Percentiles rank a stretch among this genome's conserved stretches.
phyloP scores from a whole-genome alignment of 2,113 vertebrate genomes.

The Chascanopsetta lugubris region DNA sequence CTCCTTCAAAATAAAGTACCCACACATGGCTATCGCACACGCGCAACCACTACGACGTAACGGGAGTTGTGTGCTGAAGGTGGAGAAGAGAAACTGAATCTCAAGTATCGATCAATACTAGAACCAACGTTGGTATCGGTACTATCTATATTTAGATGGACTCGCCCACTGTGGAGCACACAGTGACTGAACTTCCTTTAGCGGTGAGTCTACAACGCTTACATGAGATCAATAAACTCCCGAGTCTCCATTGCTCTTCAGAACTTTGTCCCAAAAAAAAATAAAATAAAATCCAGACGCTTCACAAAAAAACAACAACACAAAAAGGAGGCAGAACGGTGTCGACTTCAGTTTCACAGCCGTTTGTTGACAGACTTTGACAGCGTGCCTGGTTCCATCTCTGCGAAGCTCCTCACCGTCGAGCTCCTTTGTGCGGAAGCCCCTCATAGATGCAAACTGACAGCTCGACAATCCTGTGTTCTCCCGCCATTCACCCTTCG shows the following conservation, averaged over 20 bases:
- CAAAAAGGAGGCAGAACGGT: slow-evolving; percentile 10
- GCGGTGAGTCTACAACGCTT: not conserved
- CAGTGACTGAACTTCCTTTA: slow-evolving; percentile 13
- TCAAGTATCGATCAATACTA: too few relatives aligned
- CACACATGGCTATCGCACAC: too few relatives aligned
- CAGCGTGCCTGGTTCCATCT: slow-evolving; percentile 7
- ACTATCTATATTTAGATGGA: too few relatives aligned
- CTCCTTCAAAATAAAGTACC: too few relatives aligned
- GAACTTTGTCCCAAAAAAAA: too few relatives aligned
- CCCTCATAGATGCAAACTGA: slow-evolving; percentile 25
- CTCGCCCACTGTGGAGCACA: slow-evolving; percentile 38
- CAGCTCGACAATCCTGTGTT: slow-evolving; percentile 24
- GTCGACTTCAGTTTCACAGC: not conserved
- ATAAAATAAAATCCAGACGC: too few relatives aligned
- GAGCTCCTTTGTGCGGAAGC: slow-evolving; percentile 18
- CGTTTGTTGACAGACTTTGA: slow-evolving; percentile 16
- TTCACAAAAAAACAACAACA: too few relatives aligned
- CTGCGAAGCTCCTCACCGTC: slow-evolving; percentile 3
- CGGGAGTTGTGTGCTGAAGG: too few relatives aligned
- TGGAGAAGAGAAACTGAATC: too few relatives aligned
- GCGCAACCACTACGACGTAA: too few relatives aligned
- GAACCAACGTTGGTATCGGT: too few relatives aligned
- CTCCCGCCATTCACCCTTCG: slow-evolving; percentile 31
- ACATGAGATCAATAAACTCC: slow-evolving; percentile 1
- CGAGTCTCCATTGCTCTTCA: slow-evolving; percentile 19